Conservation (phyloP, 2,797 vertebrate genomes). For the Enteromius mattozi region DNA sequence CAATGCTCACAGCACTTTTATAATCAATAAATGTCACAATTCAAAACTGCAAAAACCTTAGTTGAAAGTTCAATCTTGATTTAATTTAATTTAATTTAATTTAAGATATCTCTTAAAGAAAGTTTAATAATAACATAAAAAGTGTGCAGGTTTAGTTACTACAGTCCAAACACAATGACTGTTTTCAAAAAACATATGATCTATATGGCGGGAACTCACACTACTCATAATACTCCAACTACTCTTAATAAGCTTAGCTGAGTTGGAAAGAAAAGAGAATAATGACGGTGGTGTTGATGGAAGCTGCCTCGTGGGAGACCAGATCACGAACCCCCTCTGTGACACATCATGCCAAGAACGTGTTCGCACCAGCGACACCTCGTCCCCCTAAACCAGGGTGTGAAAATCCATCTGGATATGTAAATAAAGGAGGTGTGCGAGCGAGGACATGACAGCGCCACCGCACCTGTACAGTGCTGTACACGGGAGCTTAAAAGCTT, state of each 20-base stretch:
- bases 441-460: constrained; percentile 65
- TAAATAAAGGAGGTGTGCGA: constrained; percentile 65
- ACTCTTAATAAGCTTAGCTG: constrained; percentile 58
- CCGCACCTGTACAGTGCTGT: constrained; percentile 58
- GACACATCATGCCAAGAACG: constrained; percentile 64
- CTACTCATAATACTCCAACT: constrained; percentile 22
- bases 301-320: constrained; percentile 58
- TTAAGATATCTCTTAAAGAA: not conserved
- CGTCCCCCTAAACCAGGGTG: constrained; percentile 63
- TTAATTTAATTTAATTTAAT: not conserved
- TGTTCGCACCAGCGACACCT: constrained; percentile 68
- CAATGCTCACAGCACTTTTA: not conserved
- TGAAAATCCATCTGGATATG: constrained; percentile 71
- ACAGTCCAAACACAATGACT: not conserved
- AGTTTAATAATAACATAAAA: not conserved
- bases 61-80: not conserved
- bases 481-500: constrained; percentile 78
- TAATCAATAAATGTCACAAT: not conserved
- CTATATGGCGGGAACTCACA: not conserved
- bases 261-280: constrained; percentile 55
- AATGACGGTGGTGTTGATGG: constrained; percentile 59
- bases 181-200: not conserved
- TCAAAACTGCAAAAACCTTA: not conserved
- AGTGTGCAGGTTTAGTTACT: not conserved
- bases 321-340: constrained; percentile 51